Evolutionary conservation across 2,888 invertebrate species (phyloP), one percentile per base, ranked within the genome.

Genomic region (Archaeoteleia sp.): DNA sequence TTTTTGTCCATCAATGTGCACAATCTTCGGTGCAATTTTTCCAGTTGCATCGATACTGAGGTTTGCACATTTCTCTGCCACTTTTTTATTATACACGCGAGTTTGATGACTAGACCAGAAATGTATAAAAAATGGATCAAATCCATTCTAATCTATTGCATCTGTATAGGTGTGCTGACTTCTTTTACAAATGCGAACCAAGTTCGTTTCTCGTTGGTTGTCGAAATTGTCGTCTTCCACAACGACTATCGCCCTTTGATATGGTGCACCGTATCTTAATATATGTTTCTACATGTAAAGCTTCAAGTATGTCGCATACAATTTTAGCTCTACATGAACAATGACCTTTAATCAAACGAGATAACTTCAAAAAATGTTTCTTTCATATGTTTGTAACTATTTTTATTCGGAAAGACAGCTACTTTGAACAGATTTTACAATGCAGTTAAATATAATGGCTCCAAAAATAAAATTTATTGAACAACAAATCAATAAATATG

Each of bases 1-100:
- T 1, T 8, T 2, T 3, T 8, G n/a, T 2, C 48, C 39, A 34
- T 49, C 43, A 0, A 12, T 29, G 32, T 60, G 60, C 4, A 7
- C 6, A 12, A 34, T 10, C 15, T 25, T 20, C 7, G 29, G 5
- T 0, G 32, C 13, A 10, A 30, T 9, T 27, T 32, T 34, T 3
- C 60, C 49, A 9, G 60, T 35, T 8, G 60, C 42, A 40, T 60
- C 49, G 3, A 58, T 32, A 8, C 58, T 42, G 9, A 57, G 25
- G 1, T 9, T 29, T 0, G 34, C 8, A 6, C 1, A 6, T 6
- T n/a, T 4, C 8, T 25, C 1, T n/a, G 6, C 1, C 40, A 23
- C 20, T 13, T 23, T 9, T 9, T 10, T 34, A 34, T 58, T 49
- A 8, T 42, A 49, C 0, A 49, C 42, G 1, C 39, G 20, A 12